These are phyloP conservation scores for Tupaia chinensis DNA, from an alignment of 2,113 vertebrate genomes.

Conservation along the genomic window DNA sequence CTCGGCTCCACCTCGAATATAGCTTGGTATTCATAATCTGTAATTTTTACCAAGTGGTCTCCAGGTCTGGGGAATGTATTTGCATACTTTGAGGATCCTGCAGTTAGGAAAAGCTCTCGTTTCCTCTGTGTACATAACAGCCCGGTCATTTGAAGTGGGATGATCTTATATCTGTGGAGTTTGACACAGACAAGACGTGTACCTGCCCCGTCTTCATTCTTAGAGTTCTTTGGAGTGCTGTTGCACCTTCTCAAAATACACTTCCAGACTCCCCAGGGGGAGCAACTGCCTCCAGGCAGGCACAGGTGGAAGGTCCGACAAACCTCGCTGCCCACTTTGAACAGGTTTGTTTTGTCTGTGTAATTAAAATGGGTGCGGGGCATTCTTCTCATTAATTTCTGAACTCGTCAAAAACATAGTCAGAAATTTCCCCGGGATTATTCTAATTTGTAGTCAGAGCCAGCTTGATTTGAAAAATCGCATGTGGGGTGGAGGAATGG, in stretches of 20 bases:
- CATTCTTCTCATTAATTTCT: slow-evolving; percentile 79
- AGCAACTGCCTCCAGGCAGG: not conserved
- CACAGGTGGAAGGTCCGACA: slow-evolving; percentile 9
- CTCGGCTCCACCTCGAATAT: not conserved
- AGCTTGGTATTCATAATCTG: not conserved
- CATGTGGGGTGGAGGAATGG: slow-evolving; percentile 16
- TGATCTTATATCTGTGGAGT: not conserved
- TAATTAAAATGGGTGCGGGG: slow-evolving; percentile 46
- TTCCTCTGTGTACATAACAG: not conserved
- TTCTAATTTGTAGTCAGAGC: slow-evolving; percentile 76
- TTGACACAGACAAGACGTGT: not conserved
- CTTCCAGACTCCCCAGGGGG: not conserved
- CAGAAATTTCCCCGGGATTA: slow-evolving; percentile 74
- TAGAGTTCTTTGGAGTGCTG: not conserved
- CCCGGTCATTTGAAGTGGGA: not conserved
- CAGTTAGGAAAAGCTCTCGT: not conserved
- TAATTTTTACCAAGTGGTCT: not conserved
- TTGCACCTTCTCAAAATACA: not conserved
- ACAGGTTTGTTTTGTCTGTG: slow-evolving; percentile 16
- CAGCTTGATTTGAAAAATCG: slow-evolving; percentile 63
- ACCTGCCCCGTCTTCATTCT: not conserved
- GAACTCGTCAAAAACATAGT: slow-evolving; percentile 77
- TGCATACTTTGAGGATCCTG: not conserved
- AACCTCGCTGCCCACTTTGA: not conserved
- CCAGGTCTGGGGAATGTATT: not conserved